phyloP scores from a whole-genome alignment of 2,113 vertebrate species.

The Saccopteryx leptura region DNA sequence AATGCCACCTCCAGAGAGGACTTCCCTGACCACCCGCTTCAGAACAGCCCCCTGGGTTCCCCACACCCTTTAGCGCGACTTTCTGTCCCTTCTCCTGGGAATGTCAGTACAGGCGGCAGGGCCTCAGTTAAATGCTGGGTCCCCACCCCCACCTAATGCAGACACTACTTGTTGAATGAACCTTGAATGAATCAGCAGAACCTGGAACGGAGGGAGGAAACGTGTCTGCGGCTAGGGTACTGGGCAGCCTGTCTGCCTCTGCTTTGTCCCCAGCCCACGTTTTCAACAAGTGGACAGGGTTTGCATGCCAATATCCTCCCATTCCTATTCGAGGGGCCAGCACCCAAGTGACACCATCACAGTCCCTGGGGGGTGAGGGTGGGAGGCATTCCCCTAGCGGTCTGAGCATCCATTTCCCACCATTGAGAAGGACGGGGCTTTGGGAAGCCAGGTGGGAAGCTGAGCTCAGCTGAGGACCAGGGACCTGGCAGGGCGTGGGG shows the following conservation, averaged over 20 bases:
- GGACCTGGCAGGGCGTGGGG: neutral
- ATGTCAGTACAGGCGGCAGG: neutral
- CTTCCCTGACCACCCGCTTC: neutral
- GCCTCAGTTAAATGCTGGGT: no score
- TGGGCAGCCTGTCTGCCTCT: neutral
- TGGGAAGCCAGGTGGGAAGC: neutral
- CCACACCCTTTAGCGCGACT: neutral
- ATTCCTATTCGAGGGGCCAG: neutral
- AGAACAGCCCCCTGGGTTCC: neutral
- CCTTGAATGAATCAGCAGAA: neutral
- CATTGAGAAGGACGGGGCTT: neutral
- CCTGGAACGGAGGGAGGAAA: neutral
- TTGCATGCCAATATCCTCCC: neutral
- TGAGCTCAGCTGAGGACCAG: neutral
- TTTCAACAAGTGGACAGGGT: neutral
- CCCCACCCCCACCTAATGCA: neutral
- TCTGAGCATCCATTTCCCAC: neutral
- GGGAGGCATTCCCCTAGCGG: neutral
- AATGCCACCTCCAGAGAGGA: neutral
- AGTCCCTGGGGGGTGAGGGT: neutral
- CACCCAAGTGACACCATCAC: neutral
- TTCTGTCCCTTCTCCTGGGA: neutral
- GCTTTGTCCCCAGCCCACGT: neutral
- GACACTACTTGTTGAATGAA: neutral
- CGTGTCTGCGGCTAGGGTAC: neutral